Percentiles rank a stretch among this genome's conserved stretches.
These are phyloP conservation scores for Eristalis arbustorum DNA, from an alignment of 2,888 invertebrate species.

Conservation along the genomic window DNA sequence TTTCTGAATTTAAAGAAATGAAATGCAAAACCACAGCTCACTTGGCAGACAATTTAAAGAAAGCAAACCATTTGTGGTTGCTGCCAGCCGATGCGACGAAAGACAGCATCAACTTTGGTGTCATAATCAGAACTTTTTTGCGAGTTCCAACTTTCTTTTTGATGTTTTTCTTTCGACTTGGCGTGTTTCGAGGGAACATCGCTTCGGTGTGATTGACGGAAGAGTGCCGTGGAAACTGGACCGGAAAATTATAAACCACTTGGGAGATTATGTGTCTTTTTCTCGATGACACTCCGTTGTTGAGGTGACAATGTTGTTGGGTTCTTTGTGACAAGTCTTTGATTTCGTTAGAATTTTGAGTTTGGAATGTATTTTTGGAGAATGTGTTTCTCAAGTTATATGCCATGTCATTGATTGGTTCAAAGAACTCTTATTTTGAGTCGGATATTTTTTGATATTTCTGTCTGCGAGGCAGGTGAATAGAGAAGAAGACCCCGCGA, in stretches of 20 bases:
- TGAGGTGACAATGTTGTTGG: too few species aligned
- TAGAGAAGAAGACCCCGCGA: too few species aligned
- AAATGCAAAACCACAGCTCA: neutral
- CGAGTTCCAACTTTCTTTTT: slow-evolving; percentile 16
- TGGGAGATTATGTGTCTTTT: too few species aligned
- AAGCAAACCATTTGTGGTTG: neutral
- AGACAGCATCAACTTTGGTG: slow-evolving; percentile 26
- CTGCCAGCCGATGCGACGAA: neutral
- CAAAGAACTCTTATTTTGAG: too few species aligned
- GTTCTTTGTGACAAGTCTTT: too few species aligned
- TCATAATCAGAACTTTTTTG: slow-evolving; percentile 24
- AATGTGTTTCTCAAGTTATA: too few species aligned
- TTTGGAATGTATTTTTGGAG: too few species aligned
- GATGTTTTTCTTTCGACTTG: neutral
- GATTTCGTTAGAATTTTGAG: too few species aligned
- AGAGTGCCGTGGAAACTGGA: neutral
- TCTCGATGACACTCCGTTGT: too few species aligned
- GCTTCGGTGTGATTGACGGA: neutral
- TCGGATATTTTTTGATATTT: too few species aligned
- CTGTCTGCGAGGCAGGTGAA: too few species aligned
- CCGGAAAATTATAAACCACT: neutral
- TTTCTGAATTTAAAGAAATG: neutral
- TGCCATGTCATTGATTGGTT: too few species aligned
- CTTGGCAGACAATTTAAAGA: neutral
- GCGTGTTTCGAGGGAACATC: neutral